phyloP scores from a whole-genome alignment of 2,888 invertebrate genomes.

The Tortrix viridana region DNA sequence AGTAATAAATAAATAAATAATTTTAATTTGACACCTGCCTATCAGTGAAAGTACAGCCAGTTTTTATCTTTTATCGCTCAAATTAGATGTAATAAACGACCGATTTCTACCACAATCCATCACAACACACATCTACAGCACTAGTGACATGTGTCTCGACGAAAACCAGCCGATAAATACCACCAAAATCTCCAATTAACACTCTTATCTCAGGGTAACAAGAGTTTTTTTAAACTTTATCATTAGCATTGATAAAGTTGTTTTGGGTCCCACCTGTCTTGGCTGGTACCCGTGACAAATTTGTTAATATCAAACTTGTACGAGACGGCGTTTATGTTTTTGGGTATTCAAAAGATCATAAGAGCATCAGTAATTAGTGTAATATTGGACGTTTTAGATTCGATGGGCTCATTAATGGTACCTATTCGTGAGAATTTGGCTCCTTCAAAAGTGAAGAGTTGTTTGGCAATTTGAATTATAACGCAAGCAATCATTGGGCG shows the following conservation, averaged over 20 bases:
- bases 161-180: neutral
- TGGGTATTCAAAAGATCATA: slow-evolving; percentile 1
- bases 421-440: slow-evolving; percentile 31
- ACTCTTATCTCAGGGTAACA: neutral
- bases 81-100: slow-evolving; percentile 38
- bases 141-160: slow-evolving; percentile 35
- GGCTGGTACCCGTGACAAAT: slow-evolving; percentile 42
- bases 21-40: slow-evolving; percentile 25
- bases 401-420: slow-evolving; percentile 8
- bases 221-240: neutral
- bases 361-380: neutral
- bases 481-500: slow-evolving; percentile 22
- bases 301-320: slow-evolving; percentile 37
- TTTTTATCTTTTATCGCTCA: slow-evolving; percentile 34
- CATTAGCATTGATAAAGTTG: neutral
- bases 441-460: slow-evolving; percentile 27
- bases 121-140: slow-evolving; percentile 45
- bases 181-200: neutral
- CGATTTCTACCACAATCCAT: slow-evolving; percentile 40
- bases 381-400: neutral
- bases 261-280: slow-evolving; percentile 32
- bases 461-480: slow-evolving; percentile 18
- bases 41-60: slow-evolving; percentile 31
- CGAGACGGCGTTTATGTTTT: slow-evolving; percentile 31
- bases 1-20: slow-evolving; percentile 1